Conservation (phyloP, 2,888 invertebrate genomes). For the Gordius sp. region DNA sequence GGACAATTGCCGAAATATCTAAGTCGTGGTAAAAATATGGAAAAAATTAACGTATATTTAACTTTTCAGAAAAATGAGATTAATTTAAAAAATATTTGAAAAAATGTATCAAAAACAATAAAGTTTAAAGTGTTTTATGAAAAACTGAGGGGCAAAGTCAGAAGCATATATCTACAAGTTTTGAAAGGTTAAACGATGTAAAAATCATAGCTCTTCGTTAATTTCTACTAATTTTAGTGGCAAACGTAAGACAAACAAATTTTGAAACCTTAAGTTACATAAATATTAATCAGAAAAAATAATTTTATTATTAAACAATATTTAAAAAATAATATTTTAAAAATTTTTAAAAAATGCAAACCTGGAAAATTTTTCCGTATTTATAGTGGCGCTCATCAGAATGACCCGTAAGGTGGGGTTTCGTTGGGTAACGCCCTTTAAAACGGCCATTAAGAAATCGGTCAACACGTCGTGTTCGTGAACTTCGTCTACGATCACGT, state of each 20-base stretch:
- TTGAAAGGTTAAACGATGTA: too few species aligned
- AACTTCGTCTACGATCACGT: constrained; percentile 46
- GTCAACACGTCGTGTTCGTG: constrained; percentile 45
- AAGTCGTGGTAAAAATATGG: too few species aligned
- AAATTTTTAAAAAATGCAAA: constrained; percentile 25
- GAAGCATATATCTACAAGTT: too few species aligned
- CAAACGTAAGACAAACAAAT: too few species aligned
- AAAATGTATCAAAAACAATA: neutral
- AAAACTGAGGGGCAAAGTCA: too few species aligned
- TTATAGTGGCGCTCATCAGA: constrained; percentile 47
- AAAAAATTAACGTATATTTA: too few species aligned
- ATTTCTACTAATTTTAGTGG: too few species aligned
- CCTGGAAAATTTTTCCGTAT: constrained; percentile 37
- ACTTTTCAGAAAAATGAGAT: too few species aligned
- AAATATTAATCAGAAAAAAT: too few species aligned
- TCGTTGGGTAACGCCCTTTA: constrained; percentile 34
- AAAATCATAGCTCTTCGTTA: too few species aligned
- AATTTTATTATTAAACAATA: neutral
- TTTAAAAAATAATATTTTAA: neutral
- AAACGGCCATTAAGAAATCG: constrained; percentile 37
- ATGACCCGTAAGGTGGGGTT: constrained; percentile 38
- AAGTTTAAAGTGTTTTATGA: too few species aligned
- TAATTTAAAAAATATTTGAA: neutral
- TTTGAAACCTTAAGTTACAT: too few species aligned
- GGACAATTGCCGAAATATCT: constrained; percentile 16